Percentiles rank a stretch among this genome's conserved stretches.
phyloP scores from a whole-genome alignment of 2,888 invertebrate genomes.

The Colostygia pectinataria region DNA sequence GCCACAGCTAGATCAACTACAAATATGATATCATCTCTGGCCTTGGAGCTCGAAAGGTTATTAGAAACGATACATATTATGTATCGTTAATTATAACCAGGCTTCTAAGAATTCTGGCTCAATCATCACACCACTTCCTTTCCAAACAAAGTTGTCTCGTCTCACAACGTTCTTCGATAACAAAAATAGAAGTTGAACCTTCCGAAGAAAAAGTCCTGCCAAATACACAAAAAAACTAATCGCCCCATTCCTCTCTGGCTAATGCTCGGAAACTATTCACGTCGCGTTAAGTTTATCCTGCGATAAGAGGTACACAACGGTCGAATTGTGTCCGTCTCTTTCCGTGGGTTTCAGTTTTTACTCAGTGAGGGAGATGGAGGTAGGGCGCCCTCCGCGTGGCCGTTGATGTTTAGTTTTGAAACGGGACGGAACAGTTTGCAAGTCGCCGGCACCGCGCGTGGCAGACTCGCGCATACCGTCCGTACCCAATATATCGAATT shows the following conservation, averaged over 20 bases:
- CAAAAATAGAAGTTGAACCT: constrained; percentile 68
- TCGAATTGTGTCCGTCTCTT: constrained; percentile 58
- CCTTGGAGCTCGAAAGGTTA: constrained; percentile 47
- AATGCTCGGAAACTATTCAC: constrained; percentile 74
- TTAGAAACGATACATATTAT: constrained; percentile 38
- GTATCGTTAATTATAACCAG: constrained; percentile 46
- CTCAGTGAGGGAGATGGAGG: constrained; percentile 72
- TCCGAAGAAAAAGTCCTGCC: constrained; percentile 69
- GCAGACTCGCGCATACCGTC: constrained; percentile 71
- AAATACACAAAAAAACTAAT: constrained; percentile 73
- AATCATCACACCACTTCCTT: constrained; percentile 52
- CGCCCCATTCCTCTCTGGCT: constrained; percentile 72
- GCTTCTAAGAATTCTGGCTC: constrained; percentile 57
- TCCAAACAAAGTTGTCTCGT: constrained; percentile 50
- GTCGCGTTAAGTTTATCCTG: constrained; percentile 76
- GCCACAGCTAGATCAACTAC: constrained; percentile 23
- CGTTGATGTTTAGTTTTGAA: constrained; percentile 72
- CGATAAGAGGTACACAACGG: constrained; percentile 69
- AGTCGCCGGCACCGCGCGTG: constrained; percentile 79
- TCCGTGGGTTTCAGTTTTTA: constrained; percentile 51
- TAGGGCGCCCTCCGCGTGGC: constrained; percentile 75
- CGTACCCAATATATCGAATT: constrained; percentile 70
- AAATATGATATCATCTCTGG: constrained; percentile 29
- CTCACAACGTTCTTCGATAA: constrained; percentile 54
- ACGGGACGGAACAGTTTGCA: constrained; percentile 78